phyloP scores from a whole-genome alignment of 2,113 vertebrate species.

The Phyllopteryx taeniolatus region DNA sequence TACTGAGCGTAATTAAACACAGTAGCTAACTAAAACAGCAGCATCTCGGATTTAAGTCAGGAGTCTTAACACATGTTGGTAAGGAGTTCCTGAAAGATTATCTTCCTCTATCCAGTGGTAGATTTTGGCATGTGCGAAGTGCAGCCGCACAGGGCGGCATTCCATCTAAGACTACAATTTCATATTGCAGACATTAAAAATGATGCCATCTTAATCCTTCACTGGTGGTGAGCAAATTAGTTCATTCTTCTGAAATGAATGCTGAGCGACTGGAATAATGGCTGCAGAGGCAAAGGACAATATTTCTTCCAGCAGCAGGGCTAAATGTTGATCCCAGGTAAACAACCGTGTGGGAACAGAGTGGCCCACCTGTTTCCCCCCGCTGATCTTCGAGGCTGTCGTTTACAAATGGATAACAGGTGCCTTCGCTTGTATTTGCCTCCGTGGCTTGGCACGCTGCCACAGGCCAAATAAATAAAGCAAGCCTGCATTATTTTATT shows the following conservation, averaged over 20 bases:
- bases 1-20: too few species aligned
- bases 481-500: background rate
- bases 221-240: background rate
- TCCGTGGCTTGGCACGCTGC: slow-evolving; percentile 26
- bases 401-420: slow-evolving; percentile 50
- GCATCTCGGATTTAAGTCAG: too few species aligned
- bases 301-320: slow-evolving; percentile 32
- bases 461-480: slow-evolving; percentile 11
- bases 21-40: too few species aligned
- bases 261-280: slow-evolving; percentile 23
- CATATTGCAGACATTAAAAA: too few species aligned
- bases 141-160: too few species aligned
- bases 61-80: too few species aligned
- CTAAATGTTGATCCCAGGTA: slow-evolving; percentile 30
- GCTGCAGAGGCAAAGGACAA: slow-evolving; percentile 26
- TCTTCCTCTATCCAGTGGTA: too few species aligned
- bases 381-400: slow-evolving; percentile 19
- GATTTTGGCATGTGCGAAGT: too few species aligned
- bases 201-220: background rate
- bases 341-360: slow-evolving; percentile 38
- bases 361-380: slow-evolving; percentile 46
- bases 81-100: too few species aligned
- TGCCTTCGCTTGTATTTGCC: slow-evolving; percentile 29
- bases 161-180: too few species aligned
- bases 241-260: background rate